Conservation (phyloP, 2,888 invertebrate genomes). For the Drosophila seclusa region DNA sequence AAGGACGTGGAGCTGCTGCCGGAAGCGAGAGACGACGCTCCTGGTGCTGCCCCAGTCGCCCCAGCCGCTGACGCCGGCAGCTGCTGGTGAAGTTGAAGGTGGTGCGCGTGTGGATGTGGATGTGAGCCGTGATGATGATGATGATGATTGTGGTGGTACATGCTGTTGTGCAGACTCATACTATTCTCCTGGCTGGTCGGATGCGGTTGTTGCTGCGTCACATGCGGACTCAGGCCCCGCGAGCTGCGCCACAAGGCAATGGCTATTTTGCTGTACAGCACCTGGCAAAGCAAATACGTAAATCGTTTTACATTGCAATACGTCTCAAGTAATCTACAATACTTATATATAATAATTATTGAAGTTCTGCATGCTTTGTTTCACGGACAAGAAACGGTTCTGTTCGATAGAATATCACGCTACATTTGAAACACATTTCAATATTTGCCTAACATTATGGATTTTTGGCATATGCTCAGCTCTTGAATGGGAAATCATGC, state of each 20-base stretch:
- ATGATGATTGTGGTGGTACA: constrained; percentile 75
- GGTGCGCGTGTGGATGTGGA: constrained; percentile 44
- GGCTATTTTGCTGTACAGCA: constrained; percentile 93
- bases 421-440: not conserved
- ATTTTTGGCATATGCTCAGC: not conserved
- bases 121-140: constrained; percentile 62
- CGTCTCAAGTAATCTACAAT: not conserved
- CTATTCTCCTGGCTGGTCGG: constrained; percentile 68
- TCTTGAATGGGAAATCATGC: not conserved
- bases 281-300: constrained; percentile 83
- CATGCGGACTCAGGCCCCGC: constrained; percentile 87
- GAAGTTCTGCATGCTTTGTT: not conserved
- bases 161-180: constrained; percentile 81
- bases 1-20: constrained; percentile 70
- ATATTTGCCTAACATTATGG: constrained; percentile 3
- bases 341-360: not conserved
- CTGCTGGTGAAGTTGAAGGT: constrained; percentile 49
- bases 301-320: not conserved
- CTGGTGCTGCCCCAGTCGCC: constrained; percentile 16
- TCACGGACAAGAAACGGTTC: constrained; percentile 7
- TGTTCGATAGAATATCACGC: constrained; percentile 5
- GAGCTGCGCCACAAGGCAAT: constrained; percentile 93
- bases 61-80: constrained; percentile 14
- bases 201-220: constrained; percentile 69
- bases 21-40: constrained; percentile 54